phyloP scores from a whole-genome alignment of 2,113 vertebrate genomes.

The Daubentonia madagascariensis region DNA sequence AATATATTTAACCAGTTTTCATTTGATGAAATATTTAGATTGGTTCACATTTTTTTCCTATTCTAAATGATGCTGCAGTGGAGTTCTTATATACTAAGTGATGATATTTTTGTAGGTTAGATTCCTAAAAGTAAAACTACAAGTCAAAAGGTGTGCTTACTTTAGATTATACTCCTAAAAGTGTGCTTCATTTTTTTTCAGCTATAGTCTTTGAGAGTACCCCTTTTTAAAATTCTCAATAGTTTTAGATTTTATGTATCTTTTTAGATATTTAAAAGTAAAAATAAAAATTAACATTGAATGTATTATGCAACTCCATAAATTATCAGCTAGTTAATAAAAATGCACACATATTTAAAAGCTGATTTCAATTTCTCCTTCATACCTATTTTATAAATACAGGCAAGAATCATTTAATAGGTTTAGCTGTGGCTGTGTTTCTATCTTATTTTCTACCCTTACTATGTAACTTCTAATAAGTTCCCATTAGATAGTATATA shows the following conservation, averaged over 20 bases:
- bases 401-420: not conserved
- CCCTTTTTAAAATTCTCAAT: not conserved
- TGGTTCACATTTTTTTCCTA: not conserved
- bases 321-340: not conserved
- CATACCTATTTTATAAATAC: not conserved
- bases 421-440: not conserved
- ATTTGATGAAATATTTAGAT: not conserved
- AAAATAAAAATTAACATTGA: not conserved
- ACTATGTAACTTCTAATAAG: not conserved
- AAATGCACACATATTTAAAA: not conserved
- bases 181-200: not conserved
- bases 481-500: not conserved
- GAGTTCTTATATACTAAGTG: not conserved
- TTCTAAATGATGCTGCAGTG: not conserved
- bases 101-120: slow-evolving; percentile 10
- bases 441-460: not conserved
- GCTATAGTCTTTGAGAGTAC: not conserved
- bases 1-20: not conserved
- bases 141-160: not conserved
- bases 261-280: not conserved
- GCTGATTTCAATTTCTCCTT: not conserved
- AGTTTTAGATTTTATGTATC: not conserved
- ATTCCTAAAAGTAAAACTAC: not conserved
- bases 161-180: not conserved
- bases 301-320: not conserved